Conservation (phyloP, 2,113 vertebrate genomes). For the Pycnonotus jocosus region DNA sequence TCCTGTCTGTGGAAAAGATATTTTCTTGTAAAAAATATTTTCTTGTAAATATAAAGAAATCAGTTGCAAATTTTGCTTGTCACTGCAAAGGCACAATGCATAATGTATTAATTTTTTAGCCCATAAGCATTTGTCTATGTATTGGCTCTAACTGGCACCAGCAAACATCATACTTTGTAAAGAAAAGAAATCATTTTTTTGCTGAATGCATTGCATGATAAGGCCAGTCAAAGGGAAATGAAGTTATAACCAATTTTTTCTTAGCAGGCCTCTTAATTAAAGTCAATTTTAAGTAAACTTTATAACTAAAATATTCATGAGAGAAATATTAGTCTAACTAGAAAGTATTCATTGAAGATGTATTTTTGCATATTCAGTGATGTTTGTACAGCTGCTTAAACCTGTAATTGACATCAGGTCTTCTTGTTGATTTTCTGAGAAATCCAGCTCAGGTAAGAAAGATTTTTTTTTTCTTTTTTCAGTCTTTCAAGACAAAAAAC, state of each 20-base stretch:
- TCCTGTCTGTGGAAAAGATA: not conserved
- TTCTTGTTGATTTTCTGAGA: not conserved
- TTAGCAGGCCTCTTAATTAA: not conserved
- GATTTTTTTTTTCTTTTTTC: not conserved
- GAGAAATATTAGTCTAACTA: not conserved
- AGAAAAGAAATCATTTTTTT: not conserved
- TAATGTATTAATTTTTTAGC: not conserved
- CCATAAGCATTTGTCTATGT: not conserved
- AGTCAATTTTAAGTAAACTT: not conserved
- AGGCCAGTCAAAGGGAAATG: not conserved
- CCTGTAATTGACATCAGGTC: not conserved
- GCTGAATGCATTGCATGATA: not conserved
- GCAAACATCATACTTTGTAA: not conserved
- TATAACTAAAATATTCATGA: slow-evolving; percentile 5
- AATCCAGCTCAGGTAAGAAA: not conserved
- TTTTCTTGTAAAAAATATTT: not conserved
- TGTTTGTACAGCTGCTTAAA: not conserved
- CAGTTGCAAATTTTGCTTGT: not conserved
- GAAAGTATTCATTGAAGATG: not conserved
- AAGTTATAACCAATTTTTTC: not conserved
- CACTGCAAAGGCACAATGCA: not conserved
- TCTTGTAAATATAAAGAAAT: not conserved
- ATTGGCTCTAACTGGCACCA: not conserved
- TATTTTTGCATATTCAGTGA: not conserved
- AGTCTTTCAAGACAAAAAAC: not conserved